phyloP scores from a whole-genome alignment of 92 coral and sea anemone genomes.

The Porites evermanni region DNA sequence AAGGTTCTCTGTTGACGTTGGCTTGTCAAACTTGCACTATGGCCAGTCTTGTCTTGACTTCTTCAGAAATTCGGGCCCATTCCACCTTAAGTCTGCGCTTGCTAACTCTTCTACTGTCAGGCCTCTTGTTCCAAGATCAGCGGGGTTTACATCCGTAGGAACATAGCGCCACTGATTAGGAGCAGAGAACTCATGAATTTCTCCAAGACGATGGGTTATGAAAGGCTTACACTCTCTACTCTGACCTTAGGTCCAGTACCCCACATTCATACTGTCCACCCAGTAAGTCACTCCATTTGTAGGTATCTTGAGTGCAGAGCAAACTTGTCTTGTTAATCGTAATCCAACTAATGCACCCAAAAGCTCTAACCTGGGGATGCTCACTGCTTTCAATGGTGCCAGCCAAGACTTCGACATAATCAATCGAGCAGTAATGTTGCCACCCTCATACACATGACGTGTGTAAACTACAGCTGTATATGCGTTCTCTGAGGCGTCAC shows the following conservation, averaged over 20 bases:
- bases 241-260: conserved; percentile 46
- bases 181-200: conserved; percentile 61
- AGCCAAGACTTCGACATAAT: conserved; percentile 68
- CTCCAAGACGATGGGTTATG: conserved; percentile 53
- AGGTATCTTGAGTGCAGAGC: conserved; percentile 36
- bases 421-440: conserved; percentile 25
- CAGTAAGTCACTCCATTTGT: conserved; percentile 38
- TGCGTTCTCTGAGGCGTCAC: conserved; percentile 66
- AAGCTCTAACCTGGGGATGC: conserved; percentile 54
- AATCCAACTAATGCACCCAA: conserved; percentile 47
- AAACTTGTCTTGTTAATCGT: conserved; percentile 53
- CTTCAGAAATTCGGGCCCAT: conserved; percentile 57
- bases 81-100: conserved; percentile 60
- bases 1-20: conserved; percentile 19
- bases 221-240: conserved; percentile 39
- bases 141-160: conserved; percentile 70
- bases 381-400: conserved; percentile 73
- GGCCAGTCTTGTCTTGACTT: conserved; percentile 33
- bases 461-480: conserved; percentile 57
- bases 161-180: too few relatives aligned
- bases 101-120: conserved; percentile 43
- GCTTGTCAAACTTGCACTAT: conserved; percentile 39
- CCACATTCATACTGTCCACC: conserved; percentile 51
- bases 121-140: conserved; percentile 67
- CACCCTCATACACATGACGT: conserved; percentile 44